These are phyloP conservation scores for Ctenoplectra terminalis DNA, from an alignment of 1,140 invertebrate genomes.

Conservation along the genomic window DNA sequence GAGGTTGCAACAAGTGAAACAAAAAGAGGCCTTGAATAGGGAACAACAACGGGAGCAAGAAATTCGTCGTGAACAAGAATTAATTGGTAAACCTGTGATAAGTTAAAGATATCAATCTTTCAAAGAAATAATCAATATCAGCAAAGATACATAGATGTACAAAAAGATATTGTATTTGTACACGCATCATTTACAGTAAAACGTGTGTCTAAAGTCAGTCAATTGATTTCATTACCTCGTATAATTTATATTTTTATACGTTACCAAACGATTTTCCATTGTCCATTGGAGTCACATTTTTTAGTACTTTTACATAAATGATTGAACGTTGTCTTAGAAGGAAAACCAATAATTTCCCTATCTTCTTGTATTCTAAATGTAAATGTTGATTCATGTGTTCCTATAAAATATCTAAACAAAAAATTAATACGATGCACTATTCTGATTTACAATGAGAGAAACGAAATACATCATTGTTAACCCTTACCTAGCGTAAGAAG, in stretches of 20 bases:
- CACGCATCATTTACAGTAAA: conserved; percentile 31
- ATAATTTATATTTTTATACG: conserved; percentile 10
- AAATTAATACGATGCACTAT: conserved; percentile 26
- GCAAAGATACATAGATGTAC: conserved; percentile 6
- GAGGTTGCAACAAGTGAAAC: conserved; percentile 77
- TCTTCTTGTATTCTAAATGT: conserved; percentile 98
- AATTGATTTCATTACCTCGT: not conserved
- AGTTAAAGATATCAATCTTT: conserved; percentile 29
- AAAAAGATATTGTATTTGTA: conserved; percentile 41
- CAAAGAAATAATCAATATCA: not conserved
- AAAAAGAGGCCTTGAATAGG: conserved; percentile 76
- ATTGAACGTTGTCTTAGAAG: conserved; percentile 93
- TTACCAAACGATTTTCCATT: conserved; percentile 79
- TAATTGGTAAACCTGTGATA: conserved; percentile 72
- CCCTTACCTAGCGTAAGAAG: conserved; percentile 89
- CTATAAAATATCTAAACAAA: conserved; percentile 90
- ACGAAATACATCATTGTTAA: conserved; percentile 32
- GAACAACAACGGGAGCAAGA: conserved; percentile 77
- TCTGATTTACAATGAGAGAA: not conserved
- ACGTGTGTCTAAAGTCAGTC: not conserved
- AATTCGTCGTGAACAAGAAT: conserved; percentile 73
- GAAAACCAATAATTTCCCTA: conserved; percentile 96
- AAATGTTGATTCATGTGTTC: conserved; percentile 97
- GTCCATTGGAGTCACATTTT: conserved; percentile 68
- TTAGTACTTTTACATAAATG: conserved; percentile 88